A percentile compares a stretch with the other conserved stretches of the same genome.
Conservation (phyloP, 2,888 invertebrate genomes). For the Nesidiocoris tenuis region DNA sequence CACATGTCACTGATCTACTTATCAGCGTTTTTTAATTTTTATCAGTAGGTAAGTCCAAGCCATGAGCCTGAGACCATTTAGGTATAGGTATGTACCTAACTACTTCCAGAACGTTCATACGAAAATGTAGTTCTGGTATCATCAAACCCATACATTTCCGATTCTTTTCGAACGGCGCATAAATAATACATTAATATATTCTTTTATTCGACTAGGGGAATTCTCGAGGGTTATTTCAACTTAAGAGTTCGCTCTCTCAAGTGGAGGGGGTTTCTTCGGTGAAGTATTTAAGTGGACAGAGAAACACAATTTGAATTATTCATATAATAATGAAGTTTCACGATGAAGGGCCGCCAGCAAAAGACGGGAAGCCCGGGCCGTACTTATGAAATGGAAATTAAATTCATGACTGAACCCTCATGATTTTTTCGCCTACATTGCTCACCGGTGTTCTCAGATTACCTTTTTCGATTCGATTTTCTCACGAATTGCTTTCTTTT, state of each 20-base stretch:
- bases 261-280: background rate
- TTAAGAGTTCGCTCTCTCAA: slow-evolving; percentile 1
- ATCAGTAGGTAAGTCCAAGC: too few relatives aligned
- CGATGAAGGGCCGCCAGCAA: slow-evolving; percentile 14
- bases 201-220: slow-evolving; percentile 7
- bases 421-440: background rate
- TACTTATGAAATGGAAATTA: slow-evolving; percentile 40
- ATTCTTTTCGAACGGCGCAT: background rate
- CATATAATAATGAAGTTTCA: slow-evolving; percentile 38
- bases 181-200: slow-evolving; percentile 22
- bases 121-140: too few relatives aligned
- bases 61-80: too few relatives aligned
- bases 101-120: too few relatives aligned
- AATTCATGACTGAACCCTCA: slow-evolving; percentile 20
- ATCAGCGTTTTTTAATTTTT: too few relatives aligned
- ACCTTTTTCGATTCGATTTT: background rate
- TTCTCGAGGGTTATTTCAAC: slow-evolving; percentile 21
- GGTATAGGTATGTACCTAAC: too few relatives aligned
- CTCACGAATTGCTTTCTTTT: too few relatives aligned
- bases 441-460: background rate
- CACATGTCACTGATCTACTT: too few relatives aligned
- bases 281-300: slow-evolving; percentile 39
- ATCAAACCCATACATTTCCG: too few relatives aligned
- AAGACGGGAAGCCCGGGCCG: background rate
- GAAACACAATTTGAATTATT: slow-evolving; percentile 39